Conservation (phyloP, 2,113 vertebrate genomes). For the Indicator maculatus region DNA sequence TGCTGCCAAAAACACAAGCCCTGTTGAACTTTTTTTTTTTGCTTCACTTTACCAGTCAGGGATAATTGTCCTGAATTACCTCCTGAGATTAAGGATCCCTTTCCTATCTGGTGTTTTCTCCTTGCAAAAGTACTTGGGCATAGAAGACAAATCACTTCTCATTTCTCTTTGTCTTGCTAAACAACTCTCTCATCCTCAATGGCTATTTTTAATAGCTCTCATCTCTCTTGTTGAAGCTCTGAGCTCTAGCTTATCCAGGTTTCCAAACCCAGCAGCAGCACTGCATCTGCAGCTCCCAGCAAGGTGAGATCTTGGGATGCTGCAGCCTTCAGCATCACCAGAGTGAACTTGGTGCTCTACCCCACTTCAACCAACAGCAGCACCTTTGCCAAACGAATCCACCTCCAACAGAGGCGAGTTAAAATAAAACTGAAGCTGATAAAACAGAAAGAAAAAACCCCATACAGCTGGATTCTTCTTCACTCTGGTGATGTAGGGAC, state of each 20-base stretch:
- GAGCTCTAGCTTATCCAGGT: background rate
- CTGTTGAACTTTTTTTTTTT: background rate
- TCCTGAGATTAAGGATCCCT: background rate
- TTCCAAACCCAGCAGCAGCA: background rate
- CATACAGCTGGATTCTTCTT: background rate
- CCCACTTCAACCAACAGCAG: background rate
- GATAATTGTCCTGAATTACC: background rate
- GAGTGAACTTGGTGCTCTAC: background rate
- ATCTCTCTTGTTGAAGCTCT: background rate
- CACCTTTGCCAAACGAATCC: background rate
- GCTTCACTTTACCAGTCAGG: background rate
- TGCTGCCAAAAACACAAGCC: background rate
- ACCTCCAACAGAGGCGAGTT: background rate
- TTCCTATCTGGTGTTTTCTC: background rate
- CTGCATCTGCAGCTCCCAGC: background rate
- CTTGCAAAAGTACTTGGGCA: background rate
- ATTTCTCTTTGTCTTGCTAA: background rate
- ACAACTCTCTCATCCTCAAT: background rate
- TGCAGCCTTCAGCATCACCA: background rate
- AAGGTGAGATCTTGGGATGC: rapidly evolving
- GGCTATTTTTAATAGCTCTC: background rate
- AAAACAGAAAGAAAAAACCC: background rate
- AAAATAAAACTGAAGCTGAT: background rate
- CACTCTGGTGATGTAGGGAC: background rate
- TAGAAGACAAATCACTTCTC: background rate